Conservation (phyloP, 1,140 invertebrate genomes). For the Aphaenogaster ashmeadi region DNA sequence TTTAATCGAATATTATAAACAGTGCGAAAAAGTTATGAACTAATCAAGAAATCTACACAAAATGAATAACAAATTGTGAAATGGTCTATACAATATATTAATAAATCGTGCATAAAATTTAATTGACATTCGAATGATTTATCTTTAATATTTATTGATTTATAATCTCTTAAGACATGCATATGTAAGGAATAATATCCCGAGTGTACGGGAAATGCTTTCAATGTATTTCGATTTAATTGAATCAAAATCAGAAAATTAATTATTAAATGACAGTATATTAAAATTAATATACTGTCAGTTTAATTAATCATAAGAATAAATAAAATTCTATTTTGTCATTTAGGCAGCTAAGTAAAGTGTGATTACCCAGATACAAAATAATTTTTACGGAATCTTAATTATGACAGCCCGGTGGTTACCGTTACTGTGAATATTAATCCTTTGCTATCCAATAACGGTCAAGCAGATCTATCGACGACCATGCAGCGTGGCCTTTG, state of each 20-base stretch:
- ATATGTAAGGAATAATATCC: background rate
- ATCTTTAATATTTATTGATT: background rate
- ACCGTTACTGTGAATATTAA: conserved; percentile 47
- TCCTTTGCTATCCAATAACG: conserved; percentile 39
- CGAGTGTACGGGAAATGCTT: background rate
- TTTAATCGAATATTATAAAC: background rate
- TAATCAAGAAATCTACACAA: background rate
- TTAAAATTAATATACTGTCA: background rate
- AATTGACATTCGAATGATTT: background rate
- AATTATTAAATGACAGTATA: background rate
- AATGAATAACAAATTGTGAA: background rate
- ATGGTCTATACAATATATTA: background rate
- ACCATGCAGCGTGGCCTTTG: conserved; percentile 50
- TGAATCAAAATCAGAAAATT: background rate
- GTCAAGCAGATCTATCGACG: conserved; percentile 47
- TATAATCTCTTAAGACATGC: background rate
- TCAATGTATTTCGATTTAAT: background rate
- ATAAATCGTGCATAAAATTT: background rate
- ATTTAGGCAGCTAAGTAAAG: background rate
- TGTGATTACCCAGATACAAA: background rate
- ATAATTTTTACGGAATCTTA: conserved; percentile 3
- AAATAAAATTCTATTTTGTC: background rate
- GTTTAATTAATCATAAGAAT: background rate
- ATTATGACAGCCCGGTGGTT: conserved; percentile 26
- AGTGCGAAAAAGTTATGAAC: background rate